Base-by-base conservation (phyloP, 2,797 vertebrate genomes). In the Sphaeramia orbicularis region DNA sequence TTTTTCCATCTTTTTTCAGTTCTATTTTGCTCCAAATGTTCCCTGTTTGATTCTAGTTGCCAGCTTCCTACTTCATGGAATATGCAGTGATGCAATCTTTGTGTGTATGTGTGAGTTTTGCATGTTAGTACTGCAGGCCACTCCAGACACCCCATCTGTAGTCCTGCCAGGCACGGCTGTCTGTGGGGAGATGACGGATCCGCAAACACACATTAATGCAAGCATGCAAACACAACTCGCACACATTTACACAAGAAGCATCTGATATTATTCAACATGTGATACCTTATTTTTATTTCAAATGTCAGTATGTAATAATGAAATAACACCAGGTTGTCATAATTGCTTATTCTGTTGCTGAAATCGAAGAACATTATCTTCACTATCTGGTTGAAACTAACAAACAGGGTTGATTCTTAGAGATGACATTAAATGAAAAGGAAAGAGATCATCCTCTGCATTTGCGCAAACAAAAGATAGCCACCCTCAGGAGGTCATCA, bases 101-200 rank as follows among this genome's bases (percentile, higher is more conserved):
- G n/a, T 62, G 40, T 40, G 15, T 50, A 16, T 36, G 45, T 30
- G 6, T 13, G 27, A 60, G 38, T 38, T 38, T 44, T 57, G 47
- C n/a, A 35, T 24, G 42, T 68, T 16, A 59, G 15, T 19, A 32
- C 71, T 45, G 65, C 32, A 52, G 67, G 70, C 70, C 21, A 71
- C 75, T 51, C 15, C 27, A 61, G 67, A 61, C 44, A 48, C 59
- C 72, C 81, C 84, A 81, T 83, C 81, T 87, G 78, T 58, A 59
- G 41, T 58, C 48, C 66, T 76, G 66, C 67, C 43, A 70, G 68
- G 56, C 74, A 67, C 4, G 14, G 15, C 32, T 43, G n/a, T 72
- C 71, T 76, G 63, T 69, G 15, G 67, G 63, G 56, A 78, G 9
- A 68, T 30, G 24, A 49, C 50, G 55, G 43, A 45, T 62, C 30